Conservation (phyloP, 2,797 vertebrate genomes). For the Karalla daura region DNA sequence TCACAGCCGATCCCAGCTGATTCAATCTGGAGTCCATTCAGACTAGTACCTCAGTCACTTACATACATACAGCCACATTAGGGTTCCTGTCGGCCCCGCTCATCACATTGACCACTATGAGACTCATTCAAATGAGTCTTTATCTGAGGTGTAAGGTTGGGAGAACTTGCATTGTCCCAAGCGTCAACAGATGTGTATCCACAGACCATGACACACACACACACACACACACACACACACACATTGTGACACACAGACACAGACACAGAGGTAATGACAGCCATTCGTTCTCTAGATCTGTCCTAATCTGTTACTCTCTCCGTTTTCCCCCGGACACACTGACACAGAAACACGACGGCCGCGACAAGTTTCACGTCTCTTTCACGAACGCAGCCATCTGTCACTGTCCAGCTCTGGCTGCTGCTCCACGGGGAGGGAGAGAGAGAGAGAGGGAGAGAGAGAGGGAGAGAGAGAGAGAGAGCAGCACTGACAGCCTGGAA, state of each 20-base stretch:
- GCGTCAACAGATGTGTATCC: too few species aligned
- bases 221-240: background rate
- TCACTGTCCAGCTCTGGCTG: slow-evolving; percentile 34
- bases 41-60: background rate
- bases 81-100: too few species aligned
- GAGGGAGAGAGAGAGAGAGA: too few species aligned
- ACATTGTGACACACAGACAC: background rate
- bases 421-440: slow-evolving; percentile 27
- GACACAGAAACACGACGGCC: slow-evolving; percentile 37
- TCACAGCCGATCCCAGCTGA: background rate
- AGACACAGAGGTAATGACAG: background rate
- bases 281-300: background rate
- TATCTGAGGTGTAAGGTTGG: too few species aligned
- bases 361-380: slow-evolving; percentile 1
- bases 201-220: too few species aligned
- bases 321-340: slow-evolving; percentile 22
- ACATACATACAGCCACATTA: background rate
- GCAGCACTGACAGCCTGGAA: slow-evolving; percentile 29
- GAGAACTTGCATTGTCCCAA: too few species aligned
- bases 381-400: slow-evolving; percentile 48
- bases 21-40: background rate
- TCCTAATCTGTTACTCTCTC: slow-evolving; percentile 18
- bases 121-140: too few species aligned
- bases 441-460: too few species aligned
- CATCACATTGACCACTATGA: too few species aligned